phyloP scores from a whole-genome alignment of 2,113 vertebrate species.

The Barbus barbus region DNA sequence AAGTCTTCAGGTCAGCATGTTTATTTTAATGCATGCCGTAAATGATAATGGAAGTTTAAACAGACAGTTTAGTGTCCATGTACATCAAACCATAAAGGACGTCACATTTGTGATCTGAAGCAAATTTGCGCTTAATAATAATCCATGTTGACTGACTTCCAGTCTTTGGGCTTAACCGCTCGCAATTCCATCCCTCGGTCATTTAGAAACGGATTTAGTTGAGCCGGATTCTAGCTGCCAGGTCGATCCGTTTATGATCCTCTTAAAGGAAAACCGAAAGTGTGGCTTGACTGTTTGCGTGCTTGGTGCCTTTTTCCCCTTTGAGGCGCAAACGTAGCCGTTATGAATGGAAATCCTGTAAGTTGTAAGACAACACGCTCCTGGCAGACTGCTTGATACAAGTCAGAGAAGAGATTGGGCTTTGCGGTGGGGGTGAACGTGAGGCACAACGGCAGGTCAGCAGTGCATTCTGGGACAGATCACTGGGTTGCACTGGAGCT shows the following conservation, averaged over 20 bases:
- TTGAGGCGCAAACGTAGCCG: conserved; percentile 17
- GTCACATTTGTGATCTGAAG: not conserved
- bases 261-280: conserved; percentile 27
- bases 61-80: not conserved
- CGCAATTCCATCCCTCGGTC: not conserved
- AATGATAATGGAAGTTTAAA: conserved; percentile 24
- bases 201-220: not conserved
- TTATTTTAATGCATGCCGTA: conserved; percentile 18
- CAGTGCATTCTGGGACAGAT: conserved; percentile 49
- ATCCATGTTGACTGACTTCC: conserved; percentile 2
- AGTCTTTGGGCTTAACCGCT: not conserved
- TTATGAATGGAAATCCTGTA: conserved; percentile 31
- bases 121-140: not conserved
- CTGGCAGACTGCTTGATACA: conserved; percentile 1
- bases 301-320: not conserved
- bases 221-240: not conserved
- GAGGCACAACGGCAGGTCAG: conserved; percentile 35
- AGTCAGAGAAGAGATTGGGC: conserved; percentile 20
- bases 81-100: not conserved
- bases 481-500: conserved; percentile 29
- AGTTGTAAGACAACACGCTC: conserved; percentile 12
- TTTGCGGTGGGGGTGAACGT: not conserved
- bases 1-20: conserved; percentile 55
- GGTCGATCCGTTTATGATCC: conserved; percentile 6
- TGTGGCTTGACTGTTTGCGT: not conserved